phyloP scores from a whole-genome alignment of 2,797 vertebrate species.

The Ctenosaura bakeri region DNA sequence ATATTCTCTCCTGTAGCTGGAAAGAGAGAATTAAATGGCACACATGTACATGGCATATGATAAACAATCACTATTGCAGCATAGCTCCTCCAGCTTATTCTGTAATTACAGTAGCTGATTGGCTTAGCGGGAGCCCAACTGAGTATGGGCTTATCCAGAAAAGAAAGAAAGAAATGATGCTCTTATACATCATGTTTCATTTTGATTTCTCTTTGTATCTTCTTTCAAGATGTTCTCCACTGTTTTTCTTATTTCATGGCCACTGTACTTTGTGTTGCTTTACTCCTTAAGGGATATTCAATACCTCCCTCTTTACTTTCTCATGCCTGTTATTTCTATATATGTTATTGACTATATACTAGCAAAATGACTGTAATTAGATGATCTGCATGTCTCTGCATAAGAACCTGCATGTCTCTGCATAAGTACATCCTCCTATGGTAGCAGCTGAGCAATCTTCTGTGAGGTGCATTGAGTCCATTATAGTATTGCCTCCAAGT shows the following conservation, averaged over 20 bases:
- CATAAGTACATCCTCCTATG: background rate
- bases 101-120: background rate
- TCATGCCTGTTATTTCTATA: background rate
- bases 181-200: background rate
- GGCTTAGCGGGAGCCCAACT: background rate
- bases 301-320: background rate
- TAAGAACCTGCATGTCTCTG: no score
- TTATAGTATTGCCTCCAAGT: background rate
- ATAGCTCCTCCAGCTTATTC: slow-evolving; percentile 1
- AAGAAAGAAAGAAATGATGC: background rate
- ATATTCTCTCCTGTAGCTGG: background rate
- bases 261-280: background rate
- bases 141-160: background rate
- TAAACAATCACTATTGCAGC: background rate
- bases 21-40: background rate
- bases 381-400: background rate
- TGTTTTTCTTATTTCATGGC: background rate
- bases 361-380: slow-evolving; percentile 3
- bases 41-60: background rate
- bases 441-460: no score
- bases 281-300: background rate
- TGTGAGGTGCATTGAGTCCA: background rate
- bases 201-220: background rate
- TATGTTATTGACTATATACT: background rate
- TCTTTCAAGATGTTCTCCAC: background rate